A percentile compares a stretch with the other conserved stretches of the same genome.
These are phyloP conservation scores for Cheilosia scutellata DNA, from an alignment of 2,888 invertebrate species.

Conservation along the genomic window DNA sequence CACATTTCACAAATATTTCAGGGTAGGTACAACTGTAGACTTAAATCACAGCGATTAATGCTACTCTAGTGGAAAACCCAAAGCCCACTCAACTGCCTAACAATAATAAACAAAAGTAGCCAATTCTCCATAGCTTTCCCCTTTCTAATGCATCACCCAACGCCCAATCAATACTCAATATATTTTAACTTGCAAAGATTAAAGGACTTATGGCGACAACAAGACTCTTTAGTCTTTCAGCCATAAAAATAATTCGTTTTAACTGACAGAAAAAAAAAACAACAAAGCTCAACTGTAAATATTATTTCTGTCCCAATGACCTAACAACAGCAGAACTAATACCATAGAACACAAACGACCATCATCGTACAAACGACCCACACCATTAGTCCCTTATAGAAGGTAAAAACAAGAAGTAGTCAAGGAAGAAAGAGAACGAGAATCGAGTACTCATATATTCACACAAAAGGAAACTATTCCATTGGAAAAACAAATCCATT, in stretches of 20 bases:
- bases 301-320: constrained; percentile 72
- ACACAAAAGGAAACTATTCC: constrained; percentile 69
- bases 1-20: too few relatives aligned
- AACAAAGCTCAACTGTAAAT: constrained; percentile 65
- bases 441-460: constrained; percentile 52
- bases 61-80: too few relatives aligned
- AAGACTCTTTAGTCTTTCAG: constrained; percentile 31
- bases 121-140: background rate
- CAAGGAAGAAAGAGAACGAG: constrained; percentile 15
- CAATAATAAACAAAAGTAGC: too few relatives aligned
- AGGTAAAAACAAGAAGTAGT: constrained; percentile 6
- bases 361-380: constrained; percentile 51
- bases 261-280: constrained; percentile 66
- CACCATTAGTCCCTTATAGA: constrained; percentile 56
- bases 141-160: constrained; percentile 4
- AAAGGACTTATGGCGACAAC: constrained; percentile 68
- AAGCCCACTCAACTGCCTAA: too few relatives aligned
- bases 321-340: constrained; percentile 59
- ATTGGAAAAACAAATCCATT: constrained; percentile 76
- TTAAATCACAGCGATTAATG: too few relatives aligned
- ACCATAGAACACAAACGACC: constrained; percentile 12
- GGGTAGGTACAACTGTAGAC: too few relatives aligned
- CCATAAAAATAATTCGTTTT: constrained; percentile 69
- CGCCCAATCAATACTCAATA: constrained; percentile 39
- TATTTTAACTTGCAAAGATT: constrained; percentile 64